phyloP scores from a whole-genome alignment of 1,140 invertebrate species.

The Nylanderia fulva region DNA sequence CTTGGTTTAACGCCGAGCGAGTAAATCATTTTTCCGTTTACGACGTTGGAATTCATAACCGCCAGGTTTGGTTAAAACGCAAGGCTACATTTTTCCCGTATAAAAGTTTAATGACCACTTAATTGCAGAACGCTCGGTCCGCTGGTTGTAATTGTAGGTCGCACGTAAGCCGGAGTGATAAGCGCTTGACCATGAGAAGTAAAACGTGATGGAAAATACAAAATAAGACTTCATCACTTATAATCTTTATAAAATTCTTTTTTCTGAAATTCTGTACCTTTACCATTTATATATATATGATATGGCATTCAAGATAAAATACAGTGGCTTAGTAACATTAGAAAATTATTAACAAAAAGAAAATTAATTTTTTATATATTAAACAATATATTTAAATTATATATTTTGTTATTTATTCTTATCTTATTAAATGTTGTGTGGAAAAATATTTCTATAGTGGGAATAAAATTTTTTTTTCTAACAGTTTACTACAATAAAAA shows the following conservation, averaged over 20 bases:
- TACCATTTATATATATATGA: too few relatives aligned
- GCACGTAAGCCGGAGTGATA: constrained; percentile 57
- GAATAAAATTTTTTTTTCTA: not conserved
- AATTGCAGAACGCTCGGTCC: constrained; percentile 62
- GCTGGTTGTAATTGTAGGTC: constrained; percentile 60
- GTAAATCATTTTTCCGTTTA: constrained; percentile 41
- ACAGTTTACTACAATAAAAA: not conserved
- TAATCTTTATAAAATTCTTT: not conserved
- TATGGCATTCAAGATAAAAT: not conserved
- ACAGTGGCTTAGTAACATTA: not conserved
- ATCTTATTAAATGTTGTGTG: not conserved
- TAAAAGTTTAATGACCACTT: constrained; percentile 66
- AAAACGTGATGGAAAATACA: constrained; percentile 30
- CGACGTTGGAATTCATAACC: constrained; percentile 20
- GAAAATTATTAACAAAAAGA: not conserved
- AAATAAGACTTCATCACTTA: not conserved
- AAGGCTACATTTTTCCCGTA: constrained; percentile 38
- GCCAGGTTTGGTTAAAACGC: constrained; percentile 31
- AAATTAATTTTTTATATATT: not conserved
- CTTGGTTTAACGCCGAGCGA: constrained; percentile 20
- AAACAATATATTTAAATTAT: not conserved
- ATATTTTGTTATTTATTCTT: not conserved
- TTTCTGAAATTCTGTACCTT: too few relatives aligned
- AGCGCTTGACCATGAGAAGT: not conserved
- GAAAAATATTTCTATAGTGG: not conserved